A percentile compares a stretch with the other conserved stretches of the same genome.
These are phyloP conservation scores for Brienomyrus brachyistius DNA, from an alignment of 2,113 vertebrate species.

Conservation along the genomic window DNA sequence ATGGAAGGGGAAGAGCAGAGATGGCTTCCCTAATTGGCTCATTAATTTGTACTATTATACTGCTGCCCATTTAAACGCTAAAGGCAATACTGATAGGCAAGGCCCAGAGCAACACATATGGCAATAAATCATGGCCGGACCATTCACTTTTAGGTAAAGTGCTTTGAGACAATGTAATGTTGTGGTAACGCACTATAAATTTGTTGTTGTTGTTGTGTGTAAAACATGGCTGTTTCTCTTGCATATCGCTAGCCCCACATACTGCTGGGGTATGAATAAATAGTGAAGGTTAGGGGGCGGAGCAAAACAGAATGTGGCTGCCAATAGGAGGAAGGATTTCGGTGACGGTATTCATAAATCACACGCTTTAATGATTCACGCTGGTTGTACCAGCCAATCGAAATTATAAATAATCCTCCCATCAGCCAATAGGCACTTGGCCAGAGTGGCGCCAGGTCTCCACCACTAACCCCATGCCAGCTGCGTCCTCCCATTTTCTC, in stretches of 20 bases:
- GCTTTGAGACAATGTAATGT: too few relatives aligned
- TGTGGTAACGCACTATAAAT: too few relatives aligned
- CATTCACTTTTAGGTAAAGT: background rate
- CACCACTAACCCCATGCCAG: background rate
- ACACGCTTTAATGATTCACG: background rate
- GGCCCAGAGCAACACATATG: background rate
- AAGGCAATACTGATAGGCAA: background rate
- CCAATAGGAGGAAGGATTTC: background rate
- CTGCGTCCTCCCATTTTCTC: background rate
- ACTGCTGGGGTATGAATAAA: background rate
- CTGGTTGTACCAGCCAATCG: background rate
- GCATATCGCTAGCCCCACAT: background rate
- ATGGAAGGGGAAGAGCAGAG: background rate
- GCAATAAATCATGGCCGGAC: background rate
- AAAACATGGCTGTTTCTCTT: background rate
- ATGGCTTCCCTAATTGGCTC: background rate
- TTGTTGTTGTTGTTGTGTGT: background rate
- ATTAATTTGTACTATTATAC: conserved; percentile 3
- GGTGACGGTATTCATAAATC: background rate
- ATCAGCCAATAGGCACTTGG: background rate
- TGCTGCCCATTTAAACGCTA: background rate
- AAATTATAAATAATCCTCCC: background rate
- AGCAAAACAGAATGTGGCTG: background rate
- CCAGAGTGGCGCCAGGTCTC: background rate
- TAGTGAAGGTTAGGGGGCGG: background rate